Base-by-base conservation (phyloP, 2,888 invertebrate species). In the Chrysomela aeneicollis region DNA sequence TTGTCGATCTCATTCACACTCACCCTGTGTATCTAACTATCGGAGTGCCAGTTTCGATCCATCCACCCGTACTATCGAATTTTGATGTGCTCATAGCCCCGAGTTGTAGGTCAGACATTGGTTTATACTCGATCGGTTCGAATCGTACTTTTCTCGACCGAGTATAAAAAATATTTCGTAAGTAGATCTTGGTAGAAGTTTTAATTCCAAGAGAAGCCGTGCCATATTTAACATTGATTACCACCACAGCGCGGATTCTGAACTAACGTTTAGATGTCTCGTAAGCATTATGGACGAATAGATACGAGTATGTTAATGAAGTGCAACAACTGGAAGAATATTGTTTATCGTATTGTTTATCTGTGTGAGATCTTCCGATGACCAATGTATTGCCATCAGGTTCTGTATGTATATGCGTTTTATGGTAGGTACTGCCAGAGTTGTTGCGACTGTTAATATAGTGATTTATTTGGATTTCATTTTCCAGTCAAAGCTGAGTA, bases 31-130 rank as follows among this genome's bases (percentile, higher is more conserved):
- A n/a, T n/a, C n/a, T n/a, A n/a, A n/a, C n/a, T n/a, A n/a, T n/a
- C n/a, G n/a, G n/a, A n/a, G n/a, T n/a, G n/a, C n/a, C n/a, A 10
- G 2, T 42, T 42, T 42, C 57, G 32, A 32, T 42, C n/a, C n/a
- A 12, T 51, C 22, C 67, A 37, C 59, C 67, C 59, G 67, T 54
- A 59, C 67, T 66, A 68, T 60, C 51, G 50, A 63, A 65, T 69
- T 70, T 69, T 67, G 59, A 67, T 69, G 66, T 65, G 68, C 67
- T 53, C 52, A 52, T 64, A 52, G 69, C 68, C 71, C 62, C 35
- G 46, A 67, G 73, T 71, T 73, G 61, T 73, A 66, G 73, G 73
- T 73, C 73, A 73, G 71, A 70, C 71, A 64, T 61, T 64, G 65
- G 59, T 66, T 64, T 58, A 65, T 62, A 61, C 65, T 64, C 64